These are phyloP conservation scores for Kuschelorhynchus macadamiae DNA, from an alignment of 2,888 invertebrate species.

Conservation along the genomic window DNA sequence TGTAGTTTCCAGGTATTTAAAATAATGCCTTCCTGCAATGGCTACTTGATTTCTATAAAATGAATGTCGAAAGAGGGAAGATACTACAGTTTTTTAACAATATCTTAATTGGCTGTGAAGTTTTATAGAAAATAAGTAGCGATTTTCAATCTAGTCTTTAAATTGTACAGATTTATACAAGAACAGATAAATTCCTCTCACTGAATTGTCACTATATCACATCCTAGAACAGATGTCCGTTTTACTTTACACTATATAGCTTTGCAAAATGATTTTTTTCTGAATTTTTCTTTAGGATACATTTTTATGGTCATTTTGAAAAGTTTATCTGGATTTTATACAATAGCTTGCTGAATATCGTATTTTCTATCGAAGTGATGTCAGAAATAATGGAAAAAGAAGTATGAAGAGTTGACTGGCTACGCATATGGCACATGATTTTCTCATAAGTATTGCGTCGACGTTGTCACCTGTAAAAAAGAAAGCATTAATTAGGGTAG, in stretches of 20 bases:
- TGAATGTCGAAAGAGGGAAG: not conserved
- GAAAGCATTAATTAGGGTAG: slow-evolving; percentile 16
- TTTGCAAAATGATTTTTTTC: no score
- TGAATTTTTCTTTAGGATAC: no score
- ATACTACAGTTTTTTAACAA: slow-evolving; percentile 13
- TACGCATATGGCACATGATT: slow-evolving; percentile 69
- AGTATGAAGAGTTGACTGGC: slow-evolving; percentile 65
- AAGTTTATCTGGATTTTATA: not conserved
- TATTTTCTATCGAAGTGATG: slow-evolving; percentile 65
- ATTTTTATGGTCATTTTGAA: not conserved
- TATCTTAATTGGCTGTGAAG: slow-evolving; percentile 18
- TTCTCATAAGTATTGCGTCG: slow-evolving; percentile 89
- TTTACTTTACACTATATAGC: not conserved
- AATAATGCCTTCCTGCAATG: not conserved
- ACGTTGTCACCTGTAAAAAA: slow-evolving; percentile 86
- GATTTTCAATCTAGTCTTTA: slow-evolving; percentile 27
- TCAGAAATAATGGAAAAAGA: slow-evolving; percentile 61
- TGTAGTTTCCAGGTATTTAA: no score
- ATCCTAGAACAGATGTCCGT: slow-evolving; percentile 36
- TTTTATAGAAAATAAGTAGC: slow-evolving; percentile 41
- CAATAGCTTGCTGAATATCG: not conserved
- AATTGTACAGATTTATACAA: slow-evolving; percentile 46
- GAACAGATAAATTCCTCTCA: slow-evolving; percentile 39
- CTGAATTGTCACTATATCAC: slow-evolving; percentile 38
- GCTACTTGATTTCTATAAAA: slow-evolving; percentile 38